Evolutionary conservation across 1,140 invertebrate species (phyloP), one percentile per base, ranked within the genome.

Genomic region (Philotrypesis tridentata): DNA sequence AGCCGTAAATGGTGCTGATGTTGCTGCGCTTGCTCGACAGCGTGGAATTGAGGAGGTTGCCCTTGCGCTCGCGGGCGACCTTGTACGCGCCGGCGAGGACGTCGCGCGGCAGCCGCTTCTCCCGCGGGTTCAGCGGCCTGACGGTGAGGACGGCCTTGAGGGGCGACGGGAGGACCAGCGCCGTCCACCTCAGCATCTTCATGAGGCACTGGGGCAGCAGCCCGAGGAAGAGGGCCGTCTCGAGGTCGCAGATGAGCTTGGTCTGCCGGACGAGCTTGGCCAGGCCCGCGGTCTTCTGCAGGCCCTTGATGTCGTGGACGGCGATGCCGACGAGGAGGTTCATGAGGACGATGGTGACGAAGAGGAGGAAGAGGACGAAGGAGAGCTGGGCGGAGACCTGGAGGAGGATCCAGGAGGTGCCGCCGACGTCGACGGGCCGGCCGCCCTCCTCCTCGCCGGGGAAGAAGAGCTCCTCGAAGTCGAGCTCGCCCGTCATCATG

Each of bases 401-500:
- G 1, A 95, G 86, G 11, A 95, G 85, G 82, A 95, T 93, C 89
- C 89, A 90, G 0, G 89, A 88, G 0, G 88, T 87, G 0, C 87
- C 87, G 0, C 86, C 84, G 0, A 86, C 85, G 43, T 83, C 89
- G 6, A 92, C 92, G 6, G 93, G 92, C 88, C 94, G 93, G 43
- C 94, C 93, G 6, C 93, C 92, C 84, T 94, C 93, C 1, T 95
- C 93, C 80, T 94, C 93, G 0, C 76, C 80, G 0, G 89, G 85
- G 75, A 95, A 94, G 29, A 95, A 93, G 4, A 96, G 87, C 23
- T 96, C 91, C 77, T 95, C 94, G 48, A 96, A 92, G 85, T 96
- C 95, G 73, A 96, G 89, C 88, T 97, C 97, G 0, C 97, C 96
- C 2, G 96, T 97, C 96, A 97, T 97, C 96, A 97, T 97, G 0